Evolutionary conservation across 2,113 vertebrate genomes (phyloP), one percentile per base, ranked within the genome.

Genomic region (Lagenorhynchus albirostris): DNA sequence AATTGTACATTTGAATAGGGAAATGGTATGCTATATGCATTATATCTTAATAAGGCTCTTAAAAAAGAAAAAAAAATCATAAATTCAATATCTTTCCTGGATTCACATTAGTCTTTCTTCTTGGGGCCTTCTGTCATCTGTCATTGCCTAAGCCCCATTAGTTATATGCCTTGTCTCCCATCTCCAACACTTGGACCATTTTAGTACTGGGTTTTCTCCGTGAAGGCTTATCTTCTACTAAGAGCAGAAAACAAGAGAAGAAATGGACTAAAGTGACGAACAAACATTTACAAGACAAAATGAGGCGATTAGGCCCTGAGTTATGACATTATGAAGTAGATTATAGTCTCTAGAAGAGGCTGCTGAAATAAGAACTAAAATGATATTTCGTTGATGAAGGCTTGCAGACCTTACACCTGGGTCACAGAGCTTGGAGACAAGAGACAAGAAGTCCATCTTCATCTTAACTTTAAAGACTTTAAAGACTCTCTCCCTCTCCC

Each of bases 231-330:
- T 73, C 23, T 2, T 62, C 41, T 63, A 36, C 15, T 55, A 71
- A 86, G 11, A 89, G 47, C 36, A 89, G 60, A 81, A 67, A 96
- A 65, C 29, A 94, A 71, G 10, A 95, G n/a, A 82, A 95, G 65
- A 83, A 90, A 87, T 81, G 7, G 50, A 86, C 36, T 67, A 60
- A 96, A 80, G 5, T 25, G 6, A 93, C 60, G 21, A 83, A 67
- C 20, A 96, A 82, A 53, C 70, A 82, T 44, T 33, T 53, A 76
- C 79, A 63, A 67, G 20, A 84, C 14, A 76, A 58, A 79, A 89
- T 47, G 13, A 13, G 21, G 21, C 60, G 44, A 29, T 21, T 65
- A 74, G 20, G 5, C 4, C 80, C 25, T 62, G 53, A 38, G 23
- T 67, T 67, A 25, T 11, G 44, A 63, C 21, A 58, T 21, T 53